A percentile compares a stretch with the other conserved stretches of the same genome.
These are phyloP conservation scores for Gracilinanus agilis DNA, from an alignment of 2,113 vertebrate genomes.

Conservation along the genomic window DNA sequence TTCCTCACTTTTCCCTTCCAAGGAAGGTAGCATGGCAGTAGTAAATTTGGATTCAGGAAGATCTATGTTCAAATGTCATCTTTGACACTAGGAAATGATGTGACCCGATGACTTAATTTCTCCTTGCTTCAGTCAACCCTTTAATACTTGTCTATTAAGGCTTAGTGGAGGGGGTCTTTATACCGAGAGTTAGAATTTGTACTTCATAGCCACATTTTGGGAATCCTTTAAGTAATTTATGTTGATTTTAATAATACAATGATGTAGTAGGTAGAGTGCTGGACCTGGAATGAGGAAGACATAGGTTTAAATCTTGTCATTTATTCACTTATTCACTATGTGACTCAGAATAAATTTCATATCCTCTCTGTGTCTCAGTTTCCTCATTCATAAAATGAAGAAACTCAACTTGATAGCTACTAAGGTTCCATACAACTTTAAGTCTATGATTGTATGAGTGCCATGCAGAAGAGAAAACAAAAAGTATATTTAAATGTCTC, in stretches of 20 bases:
- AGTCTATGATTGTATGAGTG: neutral
- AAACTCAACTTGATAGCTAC: neutral
- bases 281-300: neutral
- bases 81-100: too few species aligned
- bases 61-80: too few species aligned
- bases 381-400: neutral
- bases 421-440: neutral
- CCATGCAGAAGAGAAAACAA: neutral
- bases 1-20: conserved; percentile 16
- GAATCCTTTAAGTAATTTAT: too few species aligned
- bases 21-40: neutral
- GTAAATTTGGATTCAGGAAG: too few species aligned
- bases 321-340: neutral
- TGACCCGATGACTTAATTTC: too few species aligned
- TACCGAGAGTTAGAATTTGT: too few species aligned
- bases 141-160: too few species aligned
- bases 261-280: neutral
- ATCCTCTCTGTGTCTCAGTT: neutral
- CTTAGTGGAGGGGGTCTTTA: too few species aligned
- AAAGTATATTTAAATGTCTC: neutral
- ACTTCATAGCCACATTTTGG: too few species aligned
- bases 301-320: neutral
- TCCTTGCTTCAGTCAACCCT: too few species aligned
- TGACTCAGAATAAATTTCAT: neutral
- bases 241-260: neutral